Evolutionary conservation across 2,113 vertebrate species (phyloP).

Genomic region (Andinoacara biseriatus): DNA sequence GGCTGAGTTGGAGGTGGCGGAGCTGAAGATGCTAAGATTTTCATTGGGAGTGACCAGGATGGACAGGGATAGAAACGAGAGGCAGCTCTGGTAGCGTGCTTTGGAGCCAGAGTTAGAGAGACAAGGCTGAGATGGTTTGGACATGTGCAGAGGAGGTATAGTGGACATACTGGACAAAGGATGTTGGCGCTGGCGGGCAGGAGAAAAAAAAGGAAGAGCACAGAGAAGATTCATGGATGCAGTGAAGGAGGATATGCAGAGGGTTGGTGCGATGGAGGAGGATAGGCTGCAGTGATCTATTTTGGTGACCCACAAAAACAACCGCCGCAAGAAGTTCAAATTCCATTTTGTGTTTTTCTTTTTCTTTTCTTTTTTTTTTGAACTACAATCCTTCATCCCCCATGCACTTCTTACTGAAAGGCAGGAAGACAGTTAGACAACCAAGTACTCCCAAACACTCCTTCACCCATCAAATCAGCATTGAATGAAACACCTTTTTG

Average conservation of each 20-base stretch:
- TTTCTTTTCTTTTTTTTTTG: background rate
- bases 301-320: background rate
- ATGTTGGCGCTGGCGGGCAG: background rate
- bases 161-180: background rate
- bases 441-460: background rate
- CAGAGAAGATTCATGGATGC: background rate
- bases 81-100: background rate
- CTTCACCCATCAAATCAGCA: background rate
- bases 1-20: background rate
- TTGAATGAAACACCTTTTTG: background rate
- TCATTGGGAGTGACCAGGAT: background rate
- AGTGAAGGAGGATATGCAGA: background rate
- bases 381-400: background rate
- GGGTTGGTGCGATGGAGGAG: background rate
- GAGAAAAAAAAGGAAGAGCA: background rate
- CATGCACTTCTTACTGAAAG: background rate
- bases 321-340: background rate
- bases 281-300: background rate
- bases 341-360: background rate
- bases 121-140: background rate
- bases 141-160: background rate
- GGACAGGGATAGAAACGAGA: background rate
- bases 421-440: background rate
- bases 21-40: background rate
- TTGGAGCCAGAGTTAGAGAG: background rate